Evolutionary conservation across 2,888 invertebrate genomes (phyloP).

Genomic region (Conomelus anceps): DNA sequence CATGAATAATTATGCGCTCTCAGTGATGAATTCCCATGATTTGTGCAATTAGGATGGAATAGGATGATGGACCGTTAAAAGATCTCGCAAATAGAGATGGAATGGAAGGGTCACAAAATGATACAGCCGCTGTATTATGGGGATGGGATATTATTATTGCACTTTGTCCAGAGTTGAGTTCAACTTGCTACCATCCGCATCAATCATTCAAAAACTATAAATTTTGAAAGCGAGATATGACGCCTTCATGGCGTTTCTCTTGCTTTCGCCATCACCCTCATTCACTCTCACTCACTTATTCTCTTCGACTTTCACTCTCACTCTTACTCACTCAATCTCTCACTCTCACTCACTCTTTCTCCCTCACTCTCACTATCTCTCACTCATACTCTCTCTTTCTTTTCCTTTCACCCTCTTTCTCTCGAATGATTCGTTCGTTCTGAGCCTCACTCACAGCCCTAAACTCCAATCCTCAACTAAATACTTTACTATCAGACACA

Average conservation of each 20-base stretch:
- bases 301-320: not conserved
- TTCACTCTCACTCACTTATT: not conserved
- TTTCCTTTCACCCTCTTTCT: no score
- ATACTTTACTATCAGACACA: not conserved
- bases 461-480: not conserved
- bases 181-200: constrained; percentile 2
- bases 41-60: not conserved
- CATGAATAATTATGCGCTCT: not conserved
- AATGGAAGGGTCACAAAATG: not conserved
- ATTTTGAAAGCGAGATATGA: not conserved
- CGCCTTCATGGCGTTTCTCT: not conserved
- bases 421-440: no score
- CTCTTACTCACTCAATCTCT: not conserved
- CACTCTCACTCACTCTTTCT: not conserved
- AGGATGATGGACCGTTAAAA: not conserved
- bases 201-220: constrained; percentile 13
- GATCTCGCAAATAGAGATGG: not conserved
- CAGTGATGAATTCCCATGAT: not conserved
- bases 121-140: not conserved
- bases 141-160: not conserved
- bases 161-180: not conserved
- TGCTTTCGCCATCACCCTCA: not conserved
- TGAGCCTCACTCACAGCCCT: not conserved
- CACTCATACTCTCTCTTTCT: no score
- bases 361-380: no score